Evolutionary conservation across 1,140 invertebrate genomes (phyloP).

Genomic region (Leguminivora glycinivorella): DNA sequence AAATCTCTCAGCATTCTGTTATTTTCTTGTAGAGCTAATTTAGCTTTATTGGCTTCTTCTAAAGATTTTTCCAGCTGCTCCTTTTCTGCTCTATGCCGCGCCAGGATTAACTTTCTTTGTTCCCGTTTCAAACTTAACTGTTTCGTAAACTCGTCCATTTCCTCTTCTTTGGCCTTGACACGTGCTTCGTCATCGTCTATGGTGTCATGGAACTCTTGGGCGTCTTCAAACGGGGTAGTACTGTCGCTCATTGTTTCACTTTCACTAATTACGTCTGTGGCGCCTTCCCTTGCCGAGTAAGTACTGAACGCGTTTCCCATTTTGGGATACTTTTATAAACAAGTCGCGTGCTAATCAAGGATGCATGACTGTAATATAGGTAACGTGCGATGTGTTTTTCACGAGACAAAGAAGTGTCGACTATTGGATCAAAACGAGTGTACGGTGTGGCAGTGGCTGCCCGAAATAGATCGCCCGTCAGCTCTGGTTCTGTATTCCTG

Average conservation of each 20-base stretch:
- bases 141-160: conserved; percentile 80
- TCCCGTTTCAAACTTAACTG: conserved; percentile 80
- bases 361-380: conserved; percentile 57
- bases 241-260: conserved; percentile 58
- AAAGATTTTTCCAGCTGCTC: conserved; percentile 77
- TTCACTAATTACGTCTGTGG: conserved; percentile 51
- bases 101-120: conserved; percentile 80
- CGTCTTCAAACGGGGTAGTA: conserved; percentile 40
- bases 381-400: conserved; percentile 64
- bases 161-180: conserved; percentile 59
- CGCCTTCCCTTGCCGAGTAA: conserved; percentile 44
- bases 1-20: conserved; percentile 73
- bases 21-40: conserved; percentile 64
- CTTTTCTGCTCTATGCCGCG: conserved; percentile 80
- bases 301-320: conserved; percentile 73
- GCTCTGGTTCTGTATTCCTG: conserved; percentile 53
- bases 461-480: conserved; percentile 73
- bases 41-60: conserved; percentile 74
- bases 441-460: conserved; percentile 50
- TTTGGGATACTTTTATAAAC: conserved; percentile 75
- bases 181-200: conserved; percentile 56
- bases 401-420: conserved; percentile 72
- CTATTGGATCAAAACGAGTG: conserved; percentile 54
- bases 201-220: conserved; percentile 52
- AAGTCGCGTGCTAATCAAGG: conserved; percentile 41